A percentile compares a stretch with the other conserved stretches of the same genome.
Evolutionary conservation across 2,797 vertebrate genomes (phyloP).

Genomic region (Aratinga solstitialis): DNA sequence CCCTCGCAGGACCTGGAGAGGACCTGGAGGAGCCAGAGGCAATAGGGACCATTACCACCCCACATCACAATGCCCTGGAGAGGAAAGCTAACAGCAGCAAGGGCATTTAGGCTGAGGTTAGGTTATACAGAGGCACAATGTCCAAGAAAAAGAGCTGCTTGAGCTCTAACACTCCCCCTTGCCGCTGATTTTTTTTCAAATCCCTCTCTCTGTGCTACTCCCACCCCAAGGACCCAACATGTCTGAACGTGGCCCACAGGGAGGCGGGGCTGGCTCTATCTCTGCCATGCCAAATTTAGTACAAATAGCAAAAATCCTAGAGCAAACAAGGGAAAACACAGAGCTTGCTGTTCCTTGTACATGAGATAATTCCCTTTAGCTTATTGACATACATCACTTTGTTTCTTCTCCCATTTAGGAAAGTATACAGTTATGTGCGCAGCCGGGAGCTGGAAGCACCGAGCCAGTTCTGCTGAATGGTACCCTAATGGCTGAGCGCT

Average conservation of each 20-base stretch:
- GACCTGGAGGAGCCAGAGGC: not conserved
- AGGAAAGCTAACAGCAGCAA: not conserved
- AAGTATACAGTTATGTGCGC: not conserved
- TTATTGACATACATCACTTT: not conserved
- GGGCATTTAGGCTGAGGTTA: not conserved
- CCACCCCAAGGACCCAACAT: not conserved
- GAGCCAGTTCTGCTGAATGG: not conserved
- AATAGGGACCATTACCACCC: rapidly evolving
- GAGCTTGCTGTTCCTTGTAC: conserved; percentile 6
- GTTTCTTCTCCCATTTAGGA: not conserved
- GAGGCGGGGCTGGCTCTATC: not conserved
- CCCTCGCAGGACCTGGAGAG: not conserved
- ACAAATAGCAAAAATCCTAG: not conserved
- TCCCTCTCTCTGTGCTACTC: not conserved
- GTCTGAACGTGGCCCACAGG: not conserved
- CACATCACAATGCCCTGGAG: not conserved
- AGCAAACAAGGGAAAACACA: conserved; percentile 1
- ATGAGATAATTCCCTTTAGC: conserved; percentile 1
- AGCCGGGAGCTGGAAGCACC: not conserved
- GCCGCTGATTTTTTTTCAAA: not conserved
- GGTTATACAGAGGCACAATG: not conserved
- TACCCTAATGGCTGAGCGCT: not conserved
- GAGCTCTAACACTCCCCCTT: not conserved
- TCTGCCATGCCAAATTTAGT: not conserved
- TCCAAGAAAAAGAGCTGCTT: not conserved